Evolutionary conservation across 2,888 invertebrate species (phyloP).

Genomic region (Synanthedon tipuliformis): DNA sequence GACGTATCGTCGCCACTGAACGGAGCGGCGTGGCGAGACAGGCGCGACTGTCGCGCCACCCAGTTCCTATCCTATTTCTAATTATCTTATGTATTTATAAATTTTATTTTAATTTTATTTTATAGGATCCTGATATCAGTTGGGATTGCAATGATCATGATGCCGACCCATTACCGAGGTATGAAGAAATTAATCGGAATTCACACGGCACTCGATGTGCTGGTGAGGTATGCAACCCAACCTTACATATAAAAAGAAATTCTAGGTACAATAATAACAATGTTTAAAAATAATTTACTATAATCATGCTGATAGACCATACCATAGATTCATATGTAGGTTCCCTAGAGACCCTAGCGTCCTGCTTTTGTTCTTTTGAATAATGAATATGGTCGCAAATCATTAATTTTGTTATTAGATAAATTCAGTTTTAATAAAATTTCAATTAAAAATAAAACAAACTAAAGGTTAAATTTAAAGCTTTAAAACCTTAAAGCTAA

Average conservation of each 20-base stretch:
- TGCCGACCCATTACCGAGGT: constrained; percentile 79
- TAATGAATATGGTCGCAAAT: too few relatives aligned
- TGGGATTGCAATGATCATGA: constrained; percentile 87
- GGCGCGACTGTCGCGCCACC: background rate
- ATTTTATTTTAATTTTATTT: background rate
- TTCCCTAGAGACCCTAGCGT: too few relatives aligned
- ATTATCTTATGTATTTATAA: too few relatives aligned
- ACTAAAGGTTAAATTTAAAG: too few relatives aligned
- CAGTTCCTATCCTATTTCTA: too few relatives aligned
- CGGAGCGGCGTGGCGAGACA: background rate
- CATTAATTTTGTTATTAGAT: too few relatives aligned
- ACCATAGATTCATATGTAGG: too few relatives aligned
- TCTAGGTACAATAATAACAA: background rate
- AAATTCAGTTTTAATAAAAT: too few relatives aligned
- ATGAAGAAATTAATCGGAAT: constrained; percentile 71
- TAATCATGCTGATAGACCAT: background rate
- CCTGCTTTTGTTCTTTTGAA: background rate
- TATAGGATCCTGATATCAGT: constrained; percentile 84
- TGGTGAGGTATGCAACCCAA: constrained; percentile 72
- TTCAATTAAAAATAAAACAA: too few relatives aligned
- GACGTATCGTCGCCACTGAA: constrained; percentile 16
- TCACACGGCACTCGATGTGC: constrained; percentile 94
- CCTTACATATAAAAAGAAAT: background rate
- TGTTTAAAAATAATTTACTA: background rate
- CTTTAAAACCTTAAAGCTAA: background rate